Base-by-base conservation (phyloP, 1,140 invertebrate genomes). In the Papilio polyxenes region DNA sequence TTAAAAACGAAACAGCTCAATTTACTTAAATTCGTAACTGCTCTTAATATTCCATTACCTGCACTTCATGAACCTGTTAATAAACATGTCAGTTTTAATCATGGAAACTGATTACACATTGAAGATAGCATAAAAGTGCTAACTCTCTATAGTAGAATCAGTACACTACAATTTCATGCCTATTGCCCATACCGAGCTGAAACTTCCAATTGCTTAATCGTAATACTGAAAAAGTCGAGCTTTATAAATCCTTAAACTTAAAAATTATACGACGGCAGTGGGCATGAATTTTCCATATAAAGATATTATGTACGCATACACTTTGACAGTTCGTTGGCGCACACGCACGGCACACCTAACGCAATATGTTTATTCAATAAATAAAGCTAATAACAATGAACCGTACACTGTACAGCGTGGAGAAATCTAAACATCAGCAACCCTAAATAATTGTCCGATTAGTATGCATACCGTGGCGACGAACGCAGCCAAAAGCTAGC, bases 361-460 rank as follows among this genome's bases (percentile, higher is more conserved):
- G 65, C 65, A 72, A 72, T 15, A 72, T 72, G 65, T 40, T 37
- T 72, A 72, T 72, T 72, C 65, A 72, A 72, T 72, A 72, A 72
- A 72, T 31, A 37, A 72, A 72, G 23, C 84, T 85, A 85, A 72
- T 59, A 72, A 44, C 81, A 83, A 84, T 83, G 82, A 82, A 87
- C 85, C 81, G 84, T 85, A 85, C 79, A 83, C 82, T 69, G 62
- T 82, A 83, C 85, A 87, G 82, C 85, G 76, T 88, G 89, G 91
- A 90, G 92, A 94, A 93, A 94, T 93, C 92, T 91, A 89, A 90
- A 86, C 87, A 91, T 83, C 82, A 89, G 65, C 89, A 91, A 89
- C 88, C 88, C 91, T 92, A 91, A 87, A 91, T 88, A 88, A 87
- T 85, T 72, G 82, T 83, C 76, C 76, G 81, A 91, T 94, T 92